These are phyloP conservation scores for Crenichthys baileyi DNA, from an alignment of 2,797 vertebrate species.

Conservation along the genomic window DNA sequence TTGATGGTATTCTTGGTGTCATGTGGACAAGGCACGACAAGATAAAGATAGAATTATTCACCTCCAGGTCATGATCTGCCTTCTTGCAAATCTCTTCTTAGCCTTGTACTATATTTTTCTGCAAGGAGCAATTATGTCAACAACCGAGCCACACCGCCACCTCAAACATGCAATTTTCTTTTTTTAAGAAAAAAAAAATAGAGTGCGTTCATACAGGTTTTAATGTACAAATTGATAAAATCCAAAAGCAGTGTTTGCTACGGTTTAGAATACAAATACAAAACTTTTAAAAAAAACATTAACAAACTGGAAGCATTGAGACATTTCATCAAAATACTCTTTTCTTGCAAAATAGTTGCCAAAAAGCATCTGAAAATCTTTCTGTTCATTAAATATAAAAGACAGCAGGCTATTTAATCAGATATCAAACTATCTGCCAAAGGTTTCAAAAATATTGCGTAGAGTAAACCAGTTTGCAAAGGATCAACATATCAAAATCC, in stretches of 20 bases:
- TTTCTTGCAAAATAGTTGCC: background rate
- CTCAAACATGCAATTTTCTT: background rate
- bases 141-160: background rate
- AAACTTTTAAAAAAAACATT: background rate
- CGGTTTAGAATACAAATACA: background rate
- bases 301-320: background rate
- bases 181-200: conserved; percentile 1
- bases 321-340: background rate
- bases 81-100: conserved; percentile 2
- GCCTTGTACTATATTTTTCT: background rate
- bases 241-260: background rate
- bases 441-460: background rate
- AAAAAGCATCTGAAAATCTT: background rate
- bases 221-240: background rate
- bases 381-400: background rate
- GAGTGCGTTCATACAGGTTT: background rate
- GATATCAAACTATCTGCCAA: background rate
- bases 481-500: background rate
- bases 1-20: conserved; percentile 16
- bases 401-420: background rate
- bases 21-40: conserved; percentile 8
- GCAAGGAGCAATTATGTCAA: background rate
- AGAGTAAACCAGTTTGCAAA: background rate
- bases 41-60: conserved; percentile 18
- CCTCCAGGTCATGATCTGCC: conserved; percentile 8